Percentiles rank a stretch among this genome's conserved stretches.
Conservation (phyloP, 2,113 vertebrate species). For the Proteles cristata region DNA sequence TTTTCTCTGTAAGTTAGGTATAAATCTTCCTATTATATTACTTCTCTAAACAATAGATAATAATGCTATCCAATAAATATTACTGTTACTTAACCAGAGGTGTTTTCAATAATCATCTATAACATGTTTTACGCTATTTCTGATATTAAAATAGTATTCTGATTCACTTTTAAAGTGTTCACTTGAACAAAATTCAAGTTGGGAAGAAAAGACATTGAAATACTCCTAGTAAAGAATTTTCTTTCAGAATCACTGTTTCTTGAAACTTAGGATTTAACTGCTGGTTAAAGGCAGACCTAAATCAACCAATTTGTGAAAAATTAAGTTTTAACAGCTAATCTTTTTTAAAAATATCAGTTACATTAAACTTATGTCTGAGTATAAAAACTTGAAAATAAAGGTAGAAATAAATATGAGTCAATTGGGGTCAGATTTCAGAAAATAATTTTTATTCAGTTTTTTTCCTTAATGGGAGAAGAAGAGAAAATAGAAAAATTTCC, state of each 20-base stretch:
- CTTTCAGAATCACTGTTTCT: conserved; percentile 1
- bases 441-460: conserved; percentile 23
- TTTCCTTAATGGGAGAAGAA: not conserved
- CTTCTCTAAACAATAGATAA: conserved; percentile 32
- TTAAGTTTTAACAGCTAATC: conserved; percentile 24
- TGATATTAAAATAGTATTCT: conserved; percentile 38
- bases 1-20: not conserved
- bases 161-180: conserved; percentile 43
- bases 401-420: conserved; percentile 41
- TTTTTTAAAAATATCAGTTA: conserved; percentile 18
- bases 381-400: conserved; percentile 43
- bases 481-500: not conserved
- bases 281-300: not conserved
- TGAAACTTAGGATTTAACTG: not conserved
- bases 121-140: conserved; percentile 30
- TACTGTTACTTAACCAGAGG: not conserved
- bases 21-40: conserved; percentile 36
- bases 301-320: conserved; percentile 15
- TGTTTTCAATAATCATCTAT: conserved; percentile 1
- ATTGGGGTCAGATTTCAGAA: not conserved
- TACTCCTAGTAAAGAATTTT: not conserved
- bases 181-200: conserved; percentile 43
- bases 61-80: not conserved
- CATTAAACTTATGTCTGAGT: not conserved
- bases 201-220: not conserved